Evolutionary conservation across 2,797 vertebrate genomes (phyloP).

Genomic region (Diplodus puntazzo): DNA sequence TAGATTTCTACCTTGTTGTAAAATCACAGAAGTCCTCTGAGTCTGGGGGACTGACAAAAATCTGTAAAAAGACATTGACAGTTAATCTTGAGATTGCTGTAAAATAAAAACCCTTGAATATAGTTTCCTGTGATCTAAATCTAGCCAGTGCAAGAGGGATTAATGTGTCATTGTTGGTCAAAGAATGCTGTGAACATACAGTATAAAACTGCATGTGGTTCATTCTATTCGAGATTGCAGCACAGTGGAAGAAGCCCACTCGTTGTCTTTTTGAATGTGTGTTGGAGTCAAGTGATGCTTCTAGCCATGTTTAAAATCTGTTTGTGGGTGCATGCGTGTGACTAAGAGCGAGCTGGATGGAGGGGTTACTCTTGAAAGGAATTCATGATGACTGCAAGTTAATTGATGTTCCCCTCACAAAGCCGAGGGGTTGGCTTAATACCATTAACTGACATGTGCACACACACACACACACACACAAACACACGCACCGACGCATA

Average conservation of each 20-base stretch:
- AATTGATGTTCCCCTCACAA: conserved; percentile 25
- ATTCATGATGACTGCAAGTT: conserved; percentile 4
- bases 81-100: no score
- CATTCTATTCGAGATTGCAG: neutral
- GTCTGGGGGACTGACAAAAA: neutral
- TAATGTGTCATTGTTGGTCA: neutral
- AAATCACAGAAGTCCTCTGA: neutral
- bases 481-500: neutral
- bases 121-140: neutral
- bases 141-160: neutral
- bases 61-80: neutral
- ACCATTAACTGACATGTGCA: neutral
- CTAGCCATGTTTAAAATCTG: neutral
- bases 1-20: neutral
- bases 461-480: neutral
- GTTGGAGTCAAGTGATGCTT: neutral
- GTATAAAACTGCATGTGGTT: no score
- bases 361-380: neutral
- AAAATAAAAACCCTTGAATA: no score
- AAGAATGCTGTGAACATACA: neutral
- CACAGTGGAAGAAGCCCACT: no score
- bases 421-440: neutral
- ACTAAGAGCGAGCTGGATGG: neutral
- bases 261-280: neutral
- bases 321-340: neutral